These are phyloP conservation scores for Dynastes grantii DNA, from an alignment of 2,888 invertebrate genomes.

Conservation along the genomic window DNA sequence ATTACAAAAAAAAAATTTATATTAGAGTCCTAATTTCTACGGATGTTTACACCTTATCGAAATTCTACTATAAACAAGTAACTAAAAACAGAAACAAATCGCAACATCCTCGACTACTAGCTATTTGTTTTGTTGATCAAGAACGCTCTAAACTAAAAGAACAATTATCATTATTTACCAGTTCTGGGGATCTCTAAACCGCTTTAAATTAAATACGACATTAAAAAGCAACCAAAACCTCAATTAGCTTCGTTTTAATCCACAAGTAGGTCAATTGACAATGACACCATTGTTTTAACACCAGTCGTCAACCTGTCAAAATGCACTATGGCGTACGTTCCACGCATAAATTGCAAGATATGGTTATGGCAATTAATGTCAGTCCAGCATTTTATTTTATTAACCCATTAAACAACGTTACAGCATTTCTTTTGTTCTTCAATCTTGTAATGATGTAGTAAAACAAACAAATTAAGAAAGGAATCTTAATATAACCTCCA, in stretches of 20 bases:
- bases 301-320: neutral
- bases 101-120: too few relatives aligned
- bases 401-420: neutral
- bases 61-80: too few relatives aligned
- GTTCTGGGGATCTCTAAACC: too few relatives aligned
- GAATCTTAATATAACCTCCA: neutral
- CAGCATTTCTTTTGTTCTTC: neutral
- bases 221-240: neutral
- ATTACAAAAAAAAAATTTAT: too few relatives aligned
- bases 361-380: slow-evolving; percentile 13
- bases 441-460: neutral
- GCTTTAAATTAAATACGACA: neutral
- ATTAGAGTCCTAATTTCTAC: too few relatives aligned
- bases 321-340: neutral
- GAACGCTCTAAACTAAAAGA: too few relatives aligned
- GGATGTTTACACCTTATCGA: too few relatives aligned
- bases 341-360: neutral
- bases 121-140: too few relatives aligned
- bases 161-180: too few relatives aligned
- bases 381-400: neutral
- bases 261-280: slow-evolving; percentile 4
- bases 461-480: neutral
- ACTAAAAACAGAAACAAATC: too few relatives aligned
- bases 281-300: neutral
- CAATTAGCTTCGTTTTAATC: neutral